Evolutionary conservation across 2,888 invertebrate species (phyloP).

Genomic region (Argyresthia goedartella): DNA sequence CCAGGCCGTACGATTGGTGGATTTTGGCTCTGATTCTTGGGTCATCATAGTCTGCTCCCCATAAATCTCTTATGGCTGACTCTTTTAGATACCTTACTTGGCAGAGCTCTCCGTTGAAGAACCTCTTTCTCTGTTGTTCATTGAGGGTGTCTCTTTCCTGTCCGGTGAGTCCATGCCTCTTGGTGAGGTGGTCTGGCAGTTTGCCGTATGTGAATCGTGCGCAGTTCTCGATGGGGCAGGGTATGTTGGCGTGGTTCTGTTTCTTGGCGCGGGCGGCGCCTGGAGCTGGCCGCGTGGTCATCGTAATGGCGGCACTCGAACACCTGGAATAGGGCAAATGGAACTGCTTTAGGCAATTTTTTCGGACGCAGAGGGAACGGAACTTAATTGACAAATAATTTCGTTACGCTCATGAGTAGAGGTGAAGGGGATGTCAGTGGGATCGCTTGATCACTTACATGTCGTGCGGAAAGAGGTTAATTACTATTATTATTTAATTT

Average conservation of each 20-base stretch:
- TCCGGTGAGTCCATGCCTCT: constrained; percentile 61
- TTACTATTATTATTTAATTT: too few relatives aligned
- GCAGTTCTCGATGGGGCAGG: constrained; percentile 66
- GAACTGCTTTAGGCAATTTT: background rate
- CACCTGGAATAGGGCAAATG: background rate
- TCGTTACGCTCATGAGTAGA: too few relatives aligned
- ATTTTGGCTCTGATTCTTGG: constrained; percentile 60
- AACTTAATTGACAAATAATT: too few relatives aligned
- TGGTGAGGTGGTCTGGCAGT: constrained; percentile 62
- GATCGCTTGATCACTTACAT: too few relatives aligned
- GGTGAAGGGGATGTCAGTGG: too few relatives aligned
- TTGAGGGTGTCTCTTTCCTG: constrained; percentile 61
- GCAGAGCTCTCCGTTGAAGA: constrained; percentile 67
- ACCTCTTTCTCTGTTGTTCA: constrained; percentile 62
- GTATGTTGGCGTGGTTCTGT: constrained; percentile 67
- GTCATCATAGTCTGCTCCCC: constrained; percentile 63
- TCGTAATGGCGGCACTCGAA: background rate
- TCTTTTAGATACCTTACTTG: constrained; percentile 64
- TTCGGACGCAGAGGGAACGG: background rate
- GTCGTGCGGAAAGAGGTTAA: too few relatives aligned
- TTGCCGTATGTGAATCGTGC: constrained; percentile 66
- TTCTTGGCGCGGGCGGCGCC: constrained; percentile 54
- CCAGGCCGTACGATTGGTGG: constrained; percentile 61
- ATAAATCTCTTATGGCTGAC: constrained; percentile 63
- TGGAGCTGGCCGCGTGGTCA: constrained; percentile 14